Percentiles rank a stretch among this genome's conserved stretches.
Conservation (phyloP, 2,888 invertebrate species). For the Microctonus hyperodae region DNA sequence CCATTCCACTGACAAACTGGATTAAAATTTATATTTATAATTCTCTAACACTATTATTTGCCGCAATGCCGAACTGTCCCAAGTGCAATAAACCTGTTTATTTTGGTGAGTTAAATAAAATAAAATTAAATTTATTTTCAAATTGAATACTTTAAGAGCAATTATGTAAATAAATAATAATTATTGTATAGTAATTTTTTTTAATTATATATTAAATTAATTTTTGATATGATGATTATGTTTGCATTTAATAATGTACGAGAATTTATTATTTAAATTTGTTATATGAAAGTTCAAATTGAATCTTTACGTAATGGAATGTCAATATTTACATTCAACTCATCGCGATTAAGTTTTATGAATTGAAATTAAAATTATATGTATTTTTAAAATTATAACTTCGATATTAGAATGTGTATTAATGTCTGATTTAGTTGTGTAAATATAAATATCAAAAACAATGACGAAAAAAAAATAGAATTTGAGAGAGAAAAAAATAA, state of each 20-base stretch:
- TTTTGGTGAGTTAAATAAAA: slow-evolving; percentile 64
- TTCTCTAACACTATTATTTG: not conserved
- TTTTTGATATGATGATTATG: too few relatives aligned
- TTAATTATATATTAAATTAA: too few relatives aligned
- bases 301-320: not conserved
- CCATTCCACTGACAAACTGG: slow-evolving; percentile 38
- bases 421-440: not conserved
- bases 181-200: too few relatives aligned
- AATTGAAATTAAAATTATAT: too few relatives aligned
- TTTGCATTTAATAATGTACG: not conserved
- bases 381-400: too few relatives aligned
- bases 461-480: not conserved
- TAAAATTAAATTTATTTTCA: not conserved
- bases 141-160: too few relatives aligned
- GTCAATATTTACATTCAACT: not conserved
- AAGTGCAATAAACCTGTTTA: slow-evolving; percentile 70
- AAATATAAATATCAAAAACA: not conserved
- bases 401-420: too few relatives aligned
- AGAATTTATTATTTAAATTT: too few relatives aligned
- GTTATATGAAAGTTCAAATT: not conserved
- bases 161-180: too few relatives aligned
- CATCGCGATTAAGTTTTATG: not conserved
- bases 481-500: not conserved
- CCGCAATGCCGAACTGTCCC: slow-evolving; percentile 68
- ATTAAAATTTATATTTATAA: slow-evolving; percentile 27